phyloP scores from a whole-genome alignment of 2,797 vertebrate species.

The Dipus sagitta region DNA sequence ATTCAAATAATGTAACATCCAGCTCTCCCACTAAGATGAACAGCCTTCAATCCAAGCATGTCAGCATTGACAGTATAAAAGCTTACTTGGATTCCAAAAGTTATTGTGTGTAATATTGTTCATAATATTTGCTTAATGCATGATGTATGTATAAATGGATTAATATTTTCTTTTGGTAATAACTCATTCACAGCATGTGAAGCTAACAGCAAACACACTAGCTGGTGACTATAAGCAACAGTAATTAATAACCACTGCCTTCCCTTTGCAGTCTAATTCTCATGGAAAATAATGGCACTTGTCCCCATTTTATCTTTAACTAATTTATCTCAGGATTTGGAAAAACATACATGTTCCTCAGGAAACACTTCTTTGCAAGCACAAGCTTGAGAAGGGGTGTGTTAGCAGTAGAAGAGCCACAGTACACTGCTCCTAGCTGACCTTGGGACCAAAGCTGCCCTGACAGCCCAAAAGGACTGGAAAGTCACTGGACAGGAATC shows the following conservation, averaged over 20 bases:
- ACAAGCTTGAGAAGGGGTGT: background rate
- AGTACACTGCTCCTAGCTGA: too few relatives aligned
- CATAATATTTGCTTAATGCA: slow-evolving; percentile 1
- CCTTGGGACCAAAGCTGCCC: background rate
- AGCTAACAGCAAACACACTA: background rate
- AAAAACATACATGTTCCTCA: background rate
- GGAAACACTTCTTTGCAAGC: background rate
- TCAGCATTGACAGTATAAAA: slow-evolving; percentile 41
- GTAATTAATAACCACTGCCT: background rate
- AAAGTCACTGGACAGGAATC: background rate
- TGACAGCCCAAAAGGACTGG: background rate
- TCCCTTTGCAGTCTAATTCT: background rate
- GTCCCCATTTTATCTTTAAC: background rate
- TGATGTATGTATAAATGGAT: background rate
- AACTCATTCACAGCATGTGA: background rate
- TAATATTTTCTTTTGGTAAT: slow-evolving; percentile 21
- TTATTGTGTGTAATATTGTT: slow-evolving; percentile 36
- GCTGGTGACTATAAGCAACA: background rate
- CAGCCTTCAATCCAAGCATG: background rate
- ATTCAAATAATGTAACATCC: slow-evolving; percentile 30
- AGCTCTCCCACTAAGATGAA: slow-evolving; percentile 17
- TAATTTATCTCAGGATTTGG: slow-evolving; percentile 21
- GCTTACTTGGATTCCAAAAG: slow-evolving; percentile 30
- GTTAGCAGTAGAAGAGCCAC: too few relatives aligned
- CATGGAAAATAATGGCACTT: background rate